A percentile compares a stretch with the other conserved stretches of the same genome.
These are phyloP conservation scores for Neodiprion lecontei DNA, from an alignment of 1,140 invertebrate genomes.

Conservation along the genomic window DNA sequence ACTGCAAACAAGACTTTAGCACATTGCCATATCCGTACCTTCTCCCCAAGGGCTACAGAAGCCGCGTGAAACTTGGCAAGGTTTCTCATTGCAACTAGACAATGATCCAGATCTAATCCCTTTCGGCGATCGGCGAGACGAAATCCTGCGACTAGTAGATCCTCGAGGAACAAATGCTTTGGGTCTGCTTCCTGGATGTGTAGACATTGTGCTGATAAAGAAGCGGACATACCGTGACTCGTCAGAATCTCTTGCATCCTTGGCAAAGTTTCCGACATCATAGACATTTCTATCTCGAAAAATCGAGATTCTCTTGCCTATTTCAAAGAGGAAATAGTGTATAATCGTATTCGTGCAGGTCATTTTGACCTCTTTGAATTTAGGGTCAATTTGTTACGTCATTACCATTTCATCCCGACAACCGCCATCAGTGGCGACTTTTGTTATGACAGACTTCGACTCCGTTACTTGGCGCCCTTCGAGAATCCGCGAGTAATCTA, in stretches of 20 bases:
- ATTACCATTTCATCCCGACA: neutral
- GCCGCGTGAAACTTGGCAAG: slow-evolving; percentile 67
- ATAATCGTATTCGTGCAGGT: neutral
- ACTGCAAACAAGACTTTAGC: no score
- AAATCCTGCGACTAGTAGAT: slow-evolving; percentile 63
- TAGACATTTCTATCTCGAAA: slow-evolving; percentile 17
- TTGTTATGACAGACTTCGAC: slow-evolving; percentile 45
- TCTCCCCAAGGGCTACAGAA: slow-evolving; percentile 61
- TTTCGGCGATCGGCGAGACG: slow-evolving; percentile 61
- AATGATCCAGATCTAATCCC: slow-evolving; percentile 63
- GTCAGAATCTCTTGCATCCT: neutral
- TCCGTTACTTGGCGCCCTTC: slow-evolving; percentile 25
- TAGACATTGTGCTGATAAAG: slow-evolving; percentile 41
- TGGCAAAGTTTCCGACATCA: slow-evolving; percentile 8
- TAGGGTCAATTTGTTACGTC: neutral
- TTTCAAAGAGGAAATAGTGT: neutral
- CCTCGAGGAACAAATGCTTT: slow-evolving; percentile 60
- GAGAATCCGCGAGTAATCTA: slow-evolving; percentile 33
- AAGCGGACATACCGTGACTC: slow-evolving; percentile 7
- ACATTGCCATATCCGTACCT: slow-evolving; percentile 41
- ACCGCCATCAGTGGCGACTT: slow-evolving; percentile 37
- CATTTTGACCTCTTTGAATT: no score
- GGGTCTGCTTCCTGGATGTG: slow-evolving; percentile 50
- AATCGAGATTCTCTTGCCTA: neutral
- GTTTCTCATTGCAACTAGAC: slow-evolving; percentile 60